Evolutionary conservation across 2,797 vertebrate species (phyloP).

Genomic region (Ceryle rudis): DNA sequence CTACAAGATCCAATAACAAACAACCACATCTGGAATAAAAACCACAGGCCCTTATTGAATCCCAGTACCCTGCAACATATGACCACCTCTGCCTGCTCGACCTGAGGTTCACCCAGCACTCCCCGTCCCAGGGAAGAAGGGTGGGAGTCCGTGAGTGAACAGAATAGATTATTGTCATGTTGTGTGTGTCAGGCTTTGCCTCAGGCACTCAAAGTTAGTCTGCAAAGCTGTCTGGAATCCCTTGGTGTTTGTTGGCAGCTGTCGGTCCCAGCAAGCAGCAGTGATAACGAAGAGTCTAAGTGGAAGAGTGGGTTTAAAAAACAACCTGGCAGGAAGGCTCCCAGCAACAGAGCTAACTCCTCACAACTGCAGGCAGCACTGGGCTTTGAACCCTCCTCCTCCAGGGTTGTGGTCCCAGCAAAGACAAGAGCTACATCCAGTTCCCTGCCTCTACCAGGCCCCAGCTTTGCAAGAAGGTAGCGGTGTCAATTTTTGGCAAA

Average conservation of each 20-base stretch:
- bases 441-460: not conserved
- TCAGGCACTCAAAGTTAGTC: not conserved
- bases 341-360: not conserved
- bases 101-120: not conserved
- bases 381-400: not conserved
- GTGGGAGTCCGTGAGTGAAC: not conserved
- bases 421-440: not conserved
- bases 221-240: conserved; percentile 32
- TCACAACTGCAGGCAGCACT: not conserved
- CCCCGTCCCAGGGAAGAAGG: not conserved
- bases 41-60: not conserved
- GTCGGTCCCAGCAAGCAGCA: conserved; percentile 40
- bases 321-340: not conserved
- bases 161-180: not conserved
- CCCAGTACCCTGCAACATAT: not conserved
- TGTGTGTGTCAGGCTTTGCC: conserved; percentile 24
- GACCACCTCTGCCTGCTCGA: not conserved
- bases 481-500: not conserved
- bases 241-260: conserved; percentile 55
- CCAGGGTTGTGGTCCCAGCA: not conserved
- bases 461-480: not conserved
- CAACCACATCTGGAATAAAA: not conserved
- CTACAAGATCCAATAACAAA: not conserved
- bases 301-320: not conserved
- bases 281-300: not conserved